Percentiles rank a stretch among this genome's conserved stretches.
These are phyloP conservation scores for Coptotermes formosanus DNA, from an alignment of 1,140 invertebrate species.

Conservation along the genomic window DNA sequence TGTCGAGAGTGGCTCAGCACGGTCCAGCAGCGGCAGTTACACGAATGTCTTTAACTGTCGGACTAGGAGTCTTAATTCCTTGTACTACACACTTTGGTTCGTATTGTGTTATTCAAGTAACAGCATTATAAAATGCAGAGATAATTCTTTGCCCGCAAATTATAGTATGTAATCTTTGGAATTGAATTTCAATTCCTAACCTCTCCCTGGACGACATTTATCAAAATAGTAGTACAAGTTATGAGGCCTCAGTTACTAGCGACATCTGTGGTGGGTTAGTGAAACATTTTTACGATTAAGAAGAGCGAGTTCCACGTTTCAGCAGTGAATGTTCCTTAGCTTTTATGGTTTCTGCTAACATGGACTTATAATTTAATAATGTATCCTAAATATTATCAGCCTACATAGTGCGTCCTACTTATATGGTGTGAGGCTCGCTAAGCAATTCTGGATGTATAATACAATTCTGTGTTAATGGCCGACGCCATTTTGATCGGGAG, in stretches of 20 bases:
- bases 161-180: neutral
- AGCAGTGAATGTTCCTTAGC: neutral
- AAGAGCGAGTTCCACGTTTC: neutral
- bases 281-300: neutral
- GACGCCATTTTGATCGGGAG: conserved; percentile 28
- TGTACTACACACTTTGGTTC: too few relatives aligned
- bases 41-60: too few relatives aligned
- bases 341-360: neutral
- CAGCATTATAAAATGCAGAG: neutral
- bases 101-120: too few relatives aligned
- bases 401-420: neutral
- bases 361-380: neutral
- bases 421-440: neutral
- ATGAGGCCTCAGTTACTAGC: neutral
- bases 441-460: neutral
- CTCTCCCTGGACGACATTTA: neutral
- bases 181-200: neutral
- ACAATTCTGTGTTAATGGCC: conserved; percentile 20
- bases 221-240: neutral
- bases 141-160: neutral
- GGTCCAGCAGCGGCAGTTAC: too few relatives aligned
- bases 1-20: neutral
- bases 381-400: neutral
- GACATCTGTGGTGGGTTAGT: conserved; percentile 4
- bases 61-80: too few relatives aligned